Percentiles rank a stretch among this genome's conserved stretches.
Conservation (phyloP, 2,113 vertebrate genomes). For the Cheirogaleus medius region DNA sequence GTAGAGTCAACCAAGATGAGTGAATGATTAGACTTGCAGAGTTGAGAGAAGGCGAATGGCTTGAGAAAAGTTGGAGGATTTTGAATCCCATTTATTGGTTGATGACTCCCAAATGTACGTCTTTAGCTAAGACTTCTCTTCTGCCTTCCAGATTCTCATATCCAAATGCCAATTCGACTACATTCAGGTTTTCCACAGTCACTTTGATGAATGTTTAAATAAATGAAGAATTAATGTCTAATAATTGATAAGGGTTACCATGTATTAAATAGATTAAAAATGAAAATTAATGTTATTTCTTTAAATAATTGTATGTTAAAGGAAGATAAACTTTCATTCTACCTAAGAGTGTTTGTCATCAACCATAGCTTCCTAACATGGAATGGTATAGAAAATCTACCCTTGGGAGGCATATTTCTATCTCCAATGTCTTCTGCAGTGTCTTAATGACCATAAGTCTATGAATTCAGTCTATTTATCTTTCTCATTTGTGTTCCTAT, state of each 20-base stretch:
- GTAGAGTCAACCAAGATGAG: background rate
- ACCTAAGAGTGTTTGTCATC: background rate
- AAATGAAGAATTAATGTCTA: background rate
- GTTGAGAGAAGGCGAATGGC: background rate
- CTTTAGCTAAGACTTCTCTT: background rate
- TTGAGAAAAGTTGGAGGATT: background rate
- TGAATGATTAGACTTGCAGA: background rate
- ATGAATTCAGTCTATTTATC: background rate
- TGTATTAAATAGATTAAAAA: background rate
- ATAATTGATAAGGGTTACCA: background rate
- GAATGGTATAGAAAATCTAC: background rate
- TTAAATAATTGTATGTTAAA: background rate
- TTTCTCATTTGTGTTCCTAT: background rate
- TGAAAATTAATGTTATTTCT: background rate
- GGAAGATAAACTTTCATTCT: background rate
- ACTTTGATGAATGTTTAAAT: slow-evolving; percentile 9
- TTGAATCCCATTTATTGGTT: background rate
- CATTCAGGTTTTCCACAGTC: background rate
- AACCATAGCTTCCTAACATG: background rate
- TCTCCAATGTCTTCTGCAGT: background rate
- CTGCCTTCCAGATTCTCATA: background rate
- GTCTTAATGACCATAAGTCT: background rate
- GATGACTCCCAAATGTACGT: background rate
- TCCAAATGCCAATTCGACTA: background rate
- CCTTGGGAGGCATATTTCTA: background rate